Conservation (phyloP, 2,113 vertebrate species). For the Ancistrus triradiatus region DNA sequence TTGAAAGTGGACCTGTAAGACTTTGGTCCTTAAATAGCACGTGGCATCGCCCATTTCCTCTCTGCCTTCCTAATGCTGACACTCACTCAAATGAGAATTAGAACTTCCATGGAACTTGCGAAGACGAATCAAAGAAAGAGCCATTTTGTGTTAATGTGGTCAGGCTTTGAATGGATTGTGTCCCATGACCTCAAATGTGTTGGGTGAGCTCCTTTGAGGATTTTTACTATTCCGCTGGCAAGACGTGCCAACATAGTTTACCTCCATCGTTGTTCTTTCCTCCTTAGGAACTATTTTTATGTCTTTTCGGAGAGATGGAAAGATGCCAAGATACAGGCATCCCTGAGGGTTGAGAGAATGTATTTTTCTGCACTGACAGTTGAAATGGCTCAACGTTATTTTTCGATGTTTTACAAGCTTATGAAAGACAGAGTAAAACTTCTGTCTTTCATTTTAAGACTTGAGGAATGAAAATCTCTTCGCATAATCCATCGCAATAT, state of each 20-base stretch:
- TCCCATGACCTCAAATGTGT: slow-evolving; percentile 56
- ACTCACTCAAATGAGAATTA: slow-evolving; percentile 63
- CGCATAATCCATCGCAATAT: slow-evolving; percentile 10
- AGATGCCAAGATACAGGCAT: slow-evolving; percentile 49
- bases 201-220: slow-evolving; percentile 68
- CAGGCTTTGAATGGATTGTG: slow-evolving; percentile 49
- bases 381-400: slow-evolving; percentile 30
- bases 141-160: slow-evolving; percentile 66
- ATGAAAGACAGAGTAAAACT: too few relatives aligned
- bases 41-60: slow-evolving; percentile 60
- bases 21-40: slow-evolving; percentile 62
- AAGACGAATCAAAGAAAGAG: slow-evolving; percentile 58
- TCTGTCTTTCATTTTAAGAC: too few relatives aligned
- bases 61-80: slow-evolving; percentile 55
- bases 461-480: too few relatives aligned
- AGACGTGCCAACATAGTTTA: slow-evolving; percentile 61
- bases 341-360: slow-evolving; percentile 54
- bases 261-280: slow-evolving; percentile 66
- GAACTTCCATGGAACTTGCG: slow-evolving; percentile 72
- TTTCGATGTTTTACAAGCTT: too few relatives aligned
- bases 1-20: slow-evolving; percentile 65
- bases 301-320: slow-evolving; percentile 45
- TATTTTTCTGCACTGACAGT: slow-evolving; percentile 52
- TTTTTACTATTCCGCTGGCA: slow-evolving; percentile 56
- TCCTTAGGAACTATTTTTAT: slow-evolving; percentile 56